Evolutionary conservation across 2,797 vertebrate species (phyloP), one percentile per base, ranked within the genome.

Genomic region (Valencia hispanica): DNA sequence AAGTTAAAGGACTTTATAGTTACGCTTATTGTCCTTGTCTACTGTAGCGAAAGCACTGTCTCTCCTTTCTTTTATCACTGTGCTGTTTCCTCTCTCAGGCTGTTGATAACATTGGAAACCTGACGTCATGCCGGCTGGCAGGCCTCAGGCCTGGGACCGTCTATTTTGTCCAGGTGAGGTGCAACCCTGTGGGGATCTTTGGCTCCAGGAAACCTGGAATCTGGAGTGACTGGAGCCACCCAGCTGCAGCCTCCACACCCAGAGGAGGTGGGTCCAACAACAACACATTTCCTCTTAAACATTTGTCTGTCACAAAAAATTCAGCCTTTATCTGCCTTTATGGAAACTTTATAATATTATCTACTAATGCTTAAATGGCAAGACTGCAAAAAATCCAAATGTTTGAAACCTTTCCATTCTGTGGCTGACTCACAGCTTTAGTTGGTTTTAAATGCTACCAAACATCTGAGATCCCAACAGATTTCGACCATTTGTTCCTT

Each of bases 211-310:
- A 97, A 77, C 94, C 97, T 0, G 97, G 97, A 0, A 97, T 98
- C 87, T 99, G 97, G 97, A 99, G 97, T 2, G 96, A 97, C 72
- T 99, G 97, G 97, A 99, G 97, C 86, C 97, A 97, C 84, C 96
- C 97, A 7, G 97, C 97, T 0, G 97, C 97, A 0, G 97, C 97
- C 68, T 99, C 97, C 83, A 98, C 97, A 0, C 97, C 97, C 0
- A 95, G 94, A 80, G 96, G 93, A 17, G 97, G 97, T 99, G 10
- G 3, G 25, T 27, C 27, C 55, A 57, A 5, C 8, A 76, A 7
- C 20, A 20, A 68, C 27, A 55, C 20, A 59, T 45, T 30, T 65
- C 11, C n/a, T 57, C n/a, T 30, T 34, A 48, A 25, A 61, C 3
- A 43, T 43, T 10, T 0, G 2, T 3, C 0, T 63, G 32, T 78